Evolutionary conservation across 2,113 vertebrate species (phyloP).

Genomic region (Hemichromis elongatus): DNA sequence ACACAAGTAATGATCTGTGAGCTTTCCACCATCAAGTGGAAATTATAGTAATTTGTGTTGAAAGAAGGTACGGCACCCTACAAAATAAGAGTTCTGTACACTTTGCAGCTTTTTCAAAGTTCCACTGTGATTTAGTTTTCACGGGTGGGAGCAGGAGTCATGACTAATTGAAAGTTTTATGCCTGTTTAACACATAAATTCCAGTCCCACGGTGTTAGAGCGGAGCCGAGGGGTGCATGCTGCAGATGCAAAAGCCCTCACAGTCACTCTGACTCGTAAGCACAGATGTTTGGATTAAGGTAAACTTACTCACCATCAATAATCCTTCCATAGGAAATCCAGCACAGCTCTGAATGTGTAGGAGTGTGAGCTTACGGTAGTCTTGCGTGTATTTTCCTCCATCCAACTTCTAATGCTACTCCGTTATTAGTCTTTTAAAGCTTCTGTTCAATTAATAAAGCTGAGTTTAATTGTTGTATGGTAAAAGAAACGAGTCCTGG

Average conservation of each 20-base stretch:
- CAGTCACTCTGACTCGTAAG: background rate
- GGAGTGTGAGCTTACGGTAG: background rate
- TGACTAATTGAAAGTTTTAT: background rate
- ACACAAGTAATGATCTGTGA: background rate
- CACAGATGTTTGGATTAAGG: constrained; percentile 16
- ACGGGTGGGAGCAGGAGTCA: background rate
- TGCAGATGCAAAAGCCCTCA: background rate
- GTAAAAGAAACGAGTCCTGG: background rate
- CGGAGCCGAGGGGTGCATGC: background rate
- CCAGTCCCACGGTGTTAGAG: background rate
- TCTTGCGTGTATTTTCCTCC: background rate
- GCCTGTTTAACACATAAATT: background rate
- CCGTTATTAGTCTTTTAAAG: background rate
- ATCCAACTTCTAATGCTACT: background rate
- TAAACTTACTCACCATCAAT: constrained; percentile 37
- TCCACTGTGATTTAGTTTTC: background rate
- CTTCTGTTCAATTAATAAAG: background rate
- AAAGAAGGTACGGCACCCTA: background rate
- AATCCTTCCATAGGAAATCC: background rate
- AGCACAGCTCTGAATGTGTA: background rate
- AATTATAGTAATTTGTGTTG: background rate
- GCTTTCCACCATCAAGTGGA: background rate
- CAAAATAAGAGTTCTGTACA: background rate
- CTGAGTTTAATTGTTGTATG: background rate
- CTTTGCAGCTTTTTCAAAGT: background rate